Evolutionary conservation across 2,113 vertebrate genomes (phyloP).

Genomic region (Edolisoma coerulescens): DNA sequence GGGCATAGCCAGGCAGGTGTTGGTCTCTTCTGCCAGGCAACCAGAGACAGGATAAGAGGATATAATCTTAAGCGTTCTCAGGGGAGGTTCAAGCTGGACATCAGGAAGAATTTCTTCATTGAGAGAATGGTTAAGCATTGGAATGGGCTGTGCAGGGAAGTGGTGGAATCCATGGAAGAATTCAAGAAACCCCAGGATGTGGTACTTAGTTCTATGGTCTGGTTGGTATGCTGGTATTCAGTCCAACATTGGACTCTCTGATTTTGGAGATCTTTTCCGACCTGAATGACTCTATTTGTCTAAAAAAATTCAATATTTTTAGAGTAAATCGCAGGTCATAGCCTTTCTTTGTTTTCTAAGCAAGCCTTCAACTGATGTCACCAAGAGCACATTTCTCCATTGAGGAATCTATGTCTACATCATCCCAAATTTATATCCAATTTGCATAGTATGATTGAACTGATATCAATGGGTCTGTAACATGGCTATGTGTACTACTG

Average conservation of each 20-base stretch:
- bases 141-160: neutral
- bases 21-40: neutral
- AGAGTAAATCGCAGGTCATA: neutral
- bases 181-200: neutral
- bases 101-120: neutral
- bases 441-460: neutral
- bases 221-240: fast-evolving
- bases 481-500: neutral
- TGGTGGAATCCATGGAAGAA: neutral
- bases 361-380: neutral
- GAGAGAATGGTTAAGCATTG: neutral
- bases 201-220: neutral
- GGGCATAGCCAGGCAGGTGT: too few species aligned
- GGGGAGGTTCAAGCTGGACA: neutral
- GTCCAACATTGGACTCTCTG: fast-evolving
- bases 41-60: neutral
- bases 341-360: neutral
- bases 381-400: neutral
- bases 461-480: neutral
- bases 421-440: neutral
- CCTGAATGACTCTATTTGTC: neutral
- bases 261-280: neutral
- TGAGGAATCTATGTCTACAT: neutral
- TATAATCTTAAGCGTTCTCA: neutral
- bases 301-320: neutral